Evolutionary conservation across 2,888 invertebrate species (phyloP).

Genomic region (Orthonevra nobilis): DNA sequence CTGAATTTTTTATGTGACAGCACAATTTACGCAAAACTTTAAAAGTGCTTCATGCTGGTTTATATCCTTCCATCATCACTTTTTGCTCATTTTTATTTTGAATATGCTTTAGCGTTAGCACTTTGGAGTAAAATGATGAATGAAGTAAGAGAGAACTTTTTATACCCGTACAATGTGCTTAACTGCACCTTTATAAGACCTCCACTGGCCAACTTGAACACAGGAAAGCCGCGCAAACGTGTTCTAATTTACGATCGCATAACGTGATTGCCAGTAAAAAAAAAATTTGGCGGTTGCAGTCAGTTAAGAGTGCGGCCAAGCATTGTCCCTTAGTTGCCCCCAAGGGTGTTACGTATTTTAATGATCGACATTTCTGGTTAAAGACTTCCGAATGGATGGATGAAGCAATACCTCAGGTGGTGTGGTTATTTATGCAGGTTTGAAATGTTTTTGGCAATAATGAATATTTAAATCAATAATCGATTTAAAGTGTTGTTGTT

Average conservation of each 20-base stretch:
- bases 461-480: conserved; percentile 64
- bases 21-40: too few species aligned
- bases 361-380: conserved; percentile 28
- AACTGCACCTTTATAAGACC: conserved; percentile 1
- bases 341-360: conserved; percentile 42
- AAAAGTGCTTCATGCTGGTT: too few species aligned
- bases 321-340: conserved; percentile 13
- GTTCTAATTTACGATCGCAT: conserved; percentile 52
- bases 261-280: not conserved
- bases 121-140: conserved; percentile 5
- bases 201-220: not conserved
- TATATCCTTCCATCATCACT: not conserved
- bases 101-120: conserved; percentile 11
- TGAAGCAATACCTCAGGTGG: conserved; percentile 25
- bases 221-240: conserved; percentile 21
- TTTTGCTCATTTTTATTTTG: not conserved
- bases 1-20: too few species aligned
- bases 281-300: conserved; percentile 28
- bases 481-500: conserved; percentile 49
- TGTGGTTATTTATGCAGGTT: conserved; percentile 55
- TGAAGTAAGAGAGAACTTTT: conserved; percentile 7
- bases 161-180: not conserved
- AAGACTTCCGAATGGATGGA: not conserved
- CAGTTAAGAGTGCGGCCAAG: not conserved
- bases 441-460: conserved; percentile 63